Conservation (phyloP, 1,140 invertebrate species). For the Thalassaphorura encarpata region DNA sequence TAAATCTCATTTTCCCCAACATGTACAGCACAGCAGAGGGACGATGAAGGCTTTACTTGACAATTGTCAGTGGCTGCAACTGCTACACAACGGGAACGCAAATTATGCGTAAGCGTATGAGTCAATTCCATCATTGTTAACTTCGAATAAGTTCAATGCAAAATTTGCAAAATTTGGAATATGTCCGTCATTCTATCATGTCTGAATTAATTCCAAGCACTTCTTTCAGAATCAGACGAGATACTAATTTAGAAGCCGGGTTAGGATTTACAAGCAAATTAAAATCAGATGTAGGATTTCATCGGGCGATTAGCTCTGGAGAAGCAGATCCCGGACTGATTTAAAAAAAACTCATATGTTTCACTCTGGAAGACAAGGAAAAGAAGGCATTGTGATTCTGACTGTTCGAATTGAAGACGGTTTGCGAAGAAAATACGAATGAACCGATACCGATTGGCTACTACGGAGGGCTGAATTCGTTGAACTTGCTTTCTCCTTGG, state of each 20-base stretch:
- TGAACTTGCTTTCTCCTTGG: constrained; percentile 60
- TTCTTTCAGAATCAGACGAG: constrained; percentile 44
- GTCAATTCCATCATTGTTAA: constrained; percentile 57
- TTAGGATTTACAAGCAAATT: constrained; percentile 62
- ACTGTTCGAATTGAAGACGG: constrained; percentile 72
- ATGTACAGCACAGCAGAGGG: no score
- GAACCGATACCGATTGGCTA: constrained; percentile 62
- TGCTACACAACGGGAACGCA: no score
- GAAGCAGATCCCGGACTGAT: constrained; percentile 48
- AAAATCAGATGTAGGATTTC: constrained; percentile 56
- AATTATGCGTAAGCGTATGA: constrained; percentile 62
- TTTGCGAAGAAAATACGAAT: constrained; percentile 52
- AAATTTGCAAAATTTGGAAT: constrained; percentile 64
- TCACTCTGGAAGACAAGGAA: constrained; percentile 53
- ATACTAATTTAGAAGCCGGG: constrained; percentile 74
- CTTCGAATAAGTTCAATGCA: constrained; percentile 59
- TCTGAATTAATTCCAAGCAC: constrained; percentile 26
- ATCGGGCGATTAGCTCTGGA: constrained; percentile 62
- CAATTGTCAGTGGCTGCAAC: constrained; percentile 64
- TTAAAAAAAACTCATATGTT: constrained; percentile 63
- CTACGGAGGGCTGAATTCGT: constrained; percentile 68
- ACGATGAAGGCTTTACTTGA: constrained; percentile 77
- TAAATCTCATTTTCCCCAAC: not conserved
- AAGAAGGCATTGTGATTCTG: constrained; percentile 51
- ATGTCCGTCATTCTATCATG: constrained; percentile 49